Base-by-base conservation (phyloP, 2,888 invertebrate species). In the Nymphalis c-album region DNA sequence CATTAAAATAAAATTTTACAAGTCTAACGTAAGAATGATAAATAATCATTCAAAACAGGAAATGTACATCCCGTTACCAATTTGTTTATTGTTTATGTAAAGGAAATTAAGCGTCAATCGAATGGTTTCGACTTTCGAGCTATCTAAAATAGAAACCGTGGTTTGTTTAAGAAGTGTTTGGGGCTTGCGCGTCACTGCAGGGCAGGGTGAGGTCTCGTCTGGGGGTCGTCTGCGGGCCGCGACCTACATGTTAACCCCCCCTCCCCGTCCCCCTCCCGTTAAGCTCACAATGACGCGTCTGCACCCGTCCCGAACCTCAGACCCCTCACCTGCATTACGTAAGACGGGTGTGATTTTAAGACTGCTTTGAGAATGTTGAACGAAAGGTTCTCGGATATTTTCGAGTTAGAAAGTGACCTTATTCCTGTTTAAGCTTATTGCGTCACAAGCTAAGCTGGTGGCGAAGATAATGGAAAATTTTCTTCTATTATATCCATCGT, bases 211-310 rank as follows among this genome's bases (percentile, higher is more conserved):
- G 80, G 82, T 80, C 85, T 62, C 77, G 89, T 91, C 91, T 92
- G 83, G 86, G 90, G 90, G 87, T 88, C 87, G 91, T 91, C 90
- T 91, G 87, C 86, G 85, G 86, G 85, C 85, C 85, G 82, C 90
- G 91, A 89, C 91, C 90, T 90, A 89, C 84, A 87, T 89, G 78
- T 76, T 75, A 40, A 70, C 73, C 74, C 71, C 71, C 71, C 70
- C 73, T 71, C 71, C 70, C 70, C 73, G 71, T 64, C 71, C 69
- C 70, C 73, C 71, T 64, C 73, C 74, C 73, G 73, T 73, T 71
- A 46, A 55, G 57, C 62, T 64, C 64, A 69, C 67, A 67, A 63
- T 67, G 65, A 62, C 67, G 70, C 60, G 57, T 67, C 66, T 48
- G 61, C 58, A 59, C 69, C 74, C 78, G 63, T 74, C 75, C 79